These are phyloP conservation scores for Sarcophaga caerulescens DNA, from an alignment of 2,888 invertebrate genomes.

Conservation along the genomic window DNA sequence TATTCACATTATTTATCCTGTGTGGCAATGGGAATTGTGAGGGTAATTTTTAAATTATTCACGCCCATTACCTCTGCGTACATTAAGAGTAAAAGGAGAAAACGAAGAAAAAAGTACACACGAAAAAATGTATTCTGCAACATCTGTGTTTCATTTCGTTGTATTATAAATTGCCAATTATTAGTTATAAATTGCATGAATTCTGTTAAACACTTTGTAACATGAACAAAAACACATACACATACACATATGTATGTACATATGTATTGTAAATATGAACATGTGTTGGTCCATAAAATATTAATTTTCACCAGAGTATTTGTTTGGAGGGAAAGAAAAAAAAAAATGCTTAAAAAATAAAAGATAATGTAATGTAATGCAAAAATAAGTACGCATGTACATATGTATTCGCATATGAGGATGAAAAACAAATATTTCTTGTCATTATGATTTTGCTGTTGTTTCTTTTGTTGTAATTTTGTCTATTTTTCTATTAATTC, in stretches of 20 bases:
- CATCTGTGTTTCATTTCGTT: conserved; percentile 49
- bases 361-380: background rate
- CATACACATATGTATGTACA: background rate
- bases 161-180: conserved; percentile 74
- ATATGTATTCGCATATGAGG: too few species aligned
- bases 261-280: background rate
- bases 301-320: background rate
- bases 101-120: background rate
- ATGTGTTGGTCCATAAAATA: background rate
- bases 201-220: conserved; percentile 64
- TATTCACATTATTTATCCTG: too few species aligned
- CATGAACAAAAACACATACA: background rate
- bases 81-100: background rate
- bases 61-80: conserved; percentile 18
- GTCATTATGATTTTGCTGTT: background rate
- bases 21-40: background rate
- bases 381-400: background rate
- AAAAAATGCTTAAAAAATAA: background rate
- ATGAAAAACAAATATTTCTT: conserved; percentile 5
- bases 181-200: conserved; percentile 77
- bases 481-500: background rate
- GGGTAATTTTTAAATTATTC: conserved; percentile 46
- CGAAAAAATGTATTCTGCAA: conserved; percentile 2
- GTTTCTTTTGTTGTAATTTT: background rate
- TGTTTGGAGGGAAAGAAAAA: background rate